Evolutionary conservation across 1,140 invertebrate genomes (phyloP).

Genomic region (Agrypnia vestita): DNA sequence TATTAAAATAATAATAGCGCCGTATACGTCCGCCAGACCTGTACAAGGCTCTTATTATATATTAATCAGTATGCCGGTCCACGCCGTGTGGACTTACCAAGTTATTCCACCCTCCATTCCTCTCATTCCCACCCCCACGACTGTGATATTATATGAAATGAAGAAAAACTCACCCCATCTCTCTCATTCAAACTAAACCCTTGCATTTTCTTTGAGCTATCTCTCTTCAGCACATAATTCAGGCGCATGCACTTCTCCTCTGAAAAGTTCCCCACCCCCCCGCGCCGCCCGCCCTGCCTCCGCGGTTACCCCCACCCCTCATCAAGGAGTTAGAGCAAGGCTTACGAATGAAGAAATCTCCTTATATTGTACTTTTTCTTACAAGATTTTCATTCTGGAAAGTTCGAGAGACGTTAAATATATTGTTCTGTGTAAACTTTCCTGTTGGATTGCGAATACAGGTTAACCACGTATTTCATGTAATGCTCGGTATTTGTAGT

Average conservation of each 20-base stretch:
- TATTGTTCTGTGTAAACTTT: conserved; percentile 44
- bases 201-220: conserved; percentile 49
- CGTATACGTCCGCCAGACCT: conserved; percentile 20
- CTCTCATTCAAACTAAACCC: conserved; percentile 58
- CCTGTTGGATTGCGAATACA: not conserved
- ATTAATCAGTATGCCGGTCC: conserved; percentile 62
- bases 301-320: conserved; percentile 4
- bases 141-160: conserved; percentile 61
- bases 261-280: conserved; percentile 23
- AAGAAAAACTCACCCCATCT: conserved; percentile 61
- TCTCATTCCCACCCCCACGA: conserved; percentile 42
- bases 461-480: not conserved
- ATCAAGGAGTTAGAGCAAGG: conserved; percentile 34
- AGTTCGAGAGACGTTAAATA: conserved; percentile 54
- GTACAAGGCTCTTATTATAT: conserved; percentile 60
- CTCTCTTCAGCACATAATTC: conserved; percentile 40
- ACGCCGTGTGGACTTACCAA: conserved; percentile 60
- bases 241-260: conserved; percentile 39
- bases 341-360: conserved; percentile 61
- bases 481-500: not conserved
- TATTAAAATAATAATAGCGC: conserved; percentile 50
- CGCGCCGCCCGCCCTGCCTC: not conserved
- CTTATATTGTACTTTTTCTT: conserved; percentile 57
- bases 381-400: conserved; percentile 58
- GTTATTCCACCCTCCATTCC: conserved; percentile 57